Base-by-base conservation (phyloP, 2,797 vertebrate species). In the Distichodus sexfasciatus region DNA sequence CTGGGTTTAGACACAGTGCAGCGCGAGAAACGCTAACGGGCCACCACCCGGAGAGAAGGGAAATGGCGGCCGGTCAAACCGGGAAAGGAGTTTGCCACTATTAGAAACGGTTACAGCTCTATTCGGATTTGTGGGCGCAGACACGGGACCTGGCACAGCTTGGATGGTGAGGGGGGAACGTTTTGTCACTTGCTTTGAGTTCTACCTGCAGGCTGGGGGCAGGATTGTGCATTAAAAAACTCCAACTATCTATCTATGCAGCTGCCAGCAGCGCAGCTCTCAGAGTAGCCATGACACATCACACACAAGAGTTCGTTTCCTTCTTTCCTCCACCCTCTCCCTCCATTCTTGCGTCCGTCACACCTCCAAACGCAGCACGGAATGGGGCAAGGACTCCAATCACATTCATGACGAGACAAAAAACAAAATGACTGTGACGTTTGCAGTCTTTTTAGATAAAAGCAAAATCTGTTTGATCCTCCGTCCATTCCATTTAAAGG, bases 391-490 rank as follows among this genome's bases (percentile, higher is more conserved):
- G 12, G 24, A 54, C 58, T 59, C 58, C 63, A 40, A 60, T 38
- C 4, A 47, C 12, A 7, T 12, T 29, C 43, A 8, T 19, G 47
- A 61, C 59, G 58, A 53, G 29, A 57, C 66, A 72, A 48, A 61
- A 76, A 66, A 67, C 75, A 75, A 60, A 31, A 78, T 73, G 73
- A 47, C 28, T 4, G 69, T 51, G 21, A 72, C 31, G 17, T 21
- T 62, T 41, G 62, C 47, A 72, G 57, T 71, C 68, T 74, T 77
- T 78, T 75, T 64, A 77, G 74, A 75, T 80, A 78, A 82, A 82
- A 75, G 71, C 66, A 66, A 60, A 40, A 44, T 55, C 19, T 21
- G 58, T 66, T 61, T 63, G 61, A 48, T 15, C 21, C 51, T 67
- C 44, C 19, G 51, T 78, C 68, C 46, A 50, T 71, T 77, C 62